Percentiles rank a stretch among this genome's conserved stretches.
phyloP scores from a whole-genome alignment of 2,888 invertebrate species.

The Linyphia triangularis region DNA sequence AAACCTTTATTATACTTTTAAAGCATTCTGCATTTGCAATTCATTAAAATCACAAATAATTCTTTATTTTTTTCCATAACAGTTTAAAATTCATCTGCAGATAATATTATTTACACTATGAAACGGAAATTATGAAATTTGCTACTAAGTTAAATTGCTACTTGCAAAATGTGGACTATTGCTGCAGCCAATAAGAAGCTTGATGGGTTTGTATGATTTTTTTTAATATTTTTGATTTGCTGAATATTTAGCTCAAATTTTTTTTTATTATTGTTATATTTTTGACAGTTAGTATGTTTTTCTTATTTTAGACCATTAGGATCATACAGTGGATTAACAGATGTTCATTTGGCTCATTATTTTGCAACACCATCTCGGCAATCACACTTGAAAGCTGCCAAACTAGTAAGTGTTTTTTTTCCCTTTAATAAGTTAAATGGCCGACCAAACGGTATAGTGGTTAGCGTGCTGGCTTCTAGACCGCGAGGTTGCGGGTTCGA shows the following conservation, averaged over 20 bases:
- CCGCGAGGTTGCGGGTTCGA: too few relatives aligned
- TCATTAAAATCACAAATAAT: too few relatives aligned
- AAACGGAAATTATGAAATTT: too few relatives aligned
- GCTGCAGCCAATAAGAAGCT: constrained; percentile 71
- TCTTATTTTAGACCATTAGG: constrained; percentile 60
- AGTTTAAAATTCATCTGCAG: too few relatives aligned
- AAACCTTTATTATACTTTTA: too few relatives aligned
- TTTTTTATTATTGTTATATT: neutral
- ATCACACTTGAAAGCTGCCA: constrained; percentile 59
- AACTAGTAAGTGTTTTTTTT: constrained; percentile 49
- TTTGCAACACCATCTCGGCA: constrained; percentile 53
- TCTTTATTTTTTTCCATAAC: too few relatives aligned
- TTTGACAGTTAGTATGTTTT: neutral
- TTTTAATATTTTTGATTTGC: constrained; percentile 8
- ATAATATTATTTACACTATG: too few relatives aligned
- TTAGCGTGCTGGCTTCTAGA: too few relatives aligned
- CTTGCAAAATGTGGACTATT: constrained; percentile 68
- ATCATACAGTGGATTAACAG: constrained; percentile 69
- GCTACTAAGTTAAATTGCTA: too few relatives aligned
- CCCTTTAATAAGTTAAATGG: too few relatives aligned
- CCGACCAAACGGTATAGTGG: too few relatives aligned
- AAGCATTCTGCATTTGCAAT: too few relatives aligned
- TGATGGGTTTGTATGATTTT: constrained; percentile 59
- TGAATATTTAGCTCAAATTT: neutral
- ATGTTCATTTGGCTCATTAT: constrained; percentile 67